Base-by-base conservation (phyloP, 2,888 invertebrate genomes). In the Platycheirus albimanus region DNA sequence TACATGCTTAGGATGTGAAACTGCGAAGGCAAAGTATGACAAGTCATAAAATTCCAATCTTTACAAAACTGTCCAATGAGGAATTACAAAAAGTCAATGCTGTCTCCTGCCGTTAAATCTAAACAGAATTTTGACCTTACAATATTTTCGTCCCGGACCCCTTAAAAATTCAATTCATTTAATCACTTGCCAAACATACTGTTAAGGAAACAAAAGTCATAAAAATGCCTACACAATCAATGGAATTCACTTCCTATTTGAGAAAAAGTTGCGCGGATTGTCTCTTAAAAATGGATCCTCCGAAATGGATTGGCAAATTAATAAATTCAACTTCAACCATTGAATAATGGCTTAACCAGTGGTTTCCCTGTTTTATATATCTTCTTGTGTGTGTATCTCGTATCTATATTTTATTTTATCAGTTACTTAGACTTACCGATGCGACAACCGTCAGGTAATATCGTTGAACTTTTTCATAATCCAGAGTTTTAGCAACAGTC, bases 401-500 rank as follows among this genome's bases (percentile, higher is more conserved):
- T 11, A 41, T 41, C 13, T 56, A 38, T 47, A 24, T 24, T 28
- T 36, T 45, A 30, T 33, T 72, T 77, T 67, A 78, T 74, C 63
- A 85, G 85, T 84, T 79, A 93, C 95, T 95, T 91, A 97, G 78
- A 93, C 95, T 95, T 91, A 97, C 97, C 92, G 95, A 95, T 88
- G 97, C 97, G 86, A 96, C 94, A 89, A 97, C 94, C 87, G 96
- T 97, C 91, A 97, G 94, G 91, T 96, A 95, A 92, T 96, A 97
- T 89, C 95, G 93, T 91, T 96, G 95, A 64, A 95, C 96, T 89
- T 94, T 95, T 91, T 98, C 97, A 90, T 95, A 98, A 92, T 97
- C 97, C 89, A 97, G 92, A 56, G 94, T 96, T 87, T 95, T 94
- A 88, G 96, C 96, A 72, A 97, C 95, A 17, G 96, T 96, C 86